Percentiles rank a stretch among this genome's conserved stretches.
phyloP scores from a whole-genome alignment of 2,113 vertebrate genomes.

The Columbina picui region DNA sequence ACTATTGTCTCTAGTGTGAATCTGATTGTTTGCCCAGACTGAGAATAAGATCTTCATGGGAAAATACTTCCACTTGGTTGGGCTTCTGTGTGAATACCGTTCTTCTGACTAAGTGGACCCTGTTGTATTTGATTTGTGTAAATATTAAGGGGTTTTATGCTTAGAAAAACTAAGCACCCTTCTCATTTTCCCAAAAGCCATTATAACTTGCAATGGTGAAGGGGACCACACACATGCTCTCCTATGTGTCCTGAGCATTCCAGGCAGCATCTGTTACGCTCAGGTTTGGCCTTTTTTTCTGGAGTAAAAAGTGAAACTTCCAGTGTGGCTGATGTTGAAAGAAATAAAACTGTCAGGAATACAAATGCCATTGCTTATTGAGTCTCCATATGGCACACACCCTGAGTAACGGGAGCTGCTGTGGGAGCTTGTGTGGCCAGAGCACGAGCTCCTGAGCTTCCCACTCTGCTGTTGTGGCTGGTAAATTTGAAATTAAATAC shows the following conservation, averaged over 20 bases:
- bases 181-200: constrained; percentile 20
- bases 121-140: neutral
- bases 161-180: neutral
- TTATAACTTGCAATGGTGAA: neutral
- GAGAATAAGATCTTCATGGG: constrained; percentile 29
- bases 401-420: neutral
- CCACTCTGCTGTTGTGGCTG: neutral
- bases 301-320: neutral
- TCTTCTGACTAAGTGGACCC: neutral
- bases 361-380: neutral
- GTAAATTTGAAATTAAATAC: neutral
- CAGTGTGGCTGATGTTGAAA: neutral
- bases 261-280: neutral
- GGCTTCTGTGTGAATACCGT: neutral
- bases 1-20: neutral
- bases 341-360: constrained; percentile 10
- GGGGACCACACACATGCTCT: neutral
- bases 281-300: neutral
- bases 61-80: constrained; percentile 3
- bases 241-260: neutral
- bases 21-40: neutral
- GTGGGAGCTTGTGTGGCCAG: neutral
- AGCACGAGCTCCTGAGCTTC: neutral
- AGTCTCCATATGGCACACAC: rapidly evolving
- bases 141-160: constrained; percentile 9